Evolutionary conservation across 2,888 invertebrate species (phyloP).

Genomic region (Amphipyra tragopoginis): DNA sequence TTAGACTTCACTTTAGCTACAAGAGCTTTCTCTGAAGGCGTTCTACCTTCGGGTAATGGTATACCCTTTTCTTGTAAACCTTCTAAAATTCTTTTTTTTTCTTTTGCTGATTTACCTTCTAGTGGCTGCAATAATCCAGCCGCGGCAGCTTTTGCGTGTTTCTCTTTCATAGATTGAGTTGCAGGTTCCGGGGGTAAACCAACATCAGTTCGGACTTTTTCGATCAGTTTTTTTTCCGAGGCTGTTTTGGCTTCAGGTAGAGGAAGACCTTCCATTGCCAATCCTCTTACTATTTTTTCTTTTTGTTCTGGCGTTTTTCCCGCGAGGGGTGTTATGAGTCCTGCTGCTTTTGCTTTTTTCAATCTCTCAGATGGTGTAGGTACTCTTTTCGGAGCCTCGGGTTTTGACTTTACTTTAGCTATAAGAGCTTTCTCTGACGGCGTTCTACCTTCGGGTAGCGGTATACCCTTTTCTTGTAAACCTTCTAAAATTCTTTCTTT

Average conservation of each 20-base stretch:
- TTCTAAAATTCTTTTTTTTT: slow-evolving; percentile 25
- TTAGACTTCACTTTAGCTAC: slow-evolving; percentile 8
- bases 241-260: slow-evolving; percentile 56
- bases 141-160: slow-evolving; percentile 30
- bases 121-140: slow-evolving; percentile 13
- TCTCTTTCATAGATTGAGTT: slow-evolving; percentile 44
- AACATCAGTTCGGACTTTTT: slow-evolving; percentile 60
- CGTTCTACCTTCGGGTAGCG: slow-evolving; percentile 16
- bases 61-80: slow-evolving; percentile 31
- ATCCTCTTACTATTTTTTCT: slow-evolving; percentile 46
- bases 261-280: slow-evolving; percentile 26
- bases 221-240: slow-evolving; percentile 53
- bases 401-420: slow-evolving; percentile 15
- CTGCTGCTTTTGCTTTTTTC: slow-evolving; percentile 16
- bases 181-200: slow-evolving; percentile 63
- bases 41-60: slow-evolving; percentile 20
- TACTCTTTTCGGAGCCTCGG: background rate
- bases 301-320: slow-evolving; percentile 56
- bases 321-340: slow-evolving; percentile 23
- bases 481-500: slow-evolving; percentile 59
- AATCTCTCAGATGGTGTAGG: slow-evolving; percentile 17
- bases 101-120: slow-evolving; percentile 2
- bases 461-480: slow-evolving; percentile 9
- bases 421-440: slow-evolving; percentile 23
- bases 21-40: slow-evolving; percentile 17